phyloP scores from a whole-genome alignment of 1,140 invertebrate genomes.

The Drosophila novamexicana region DNA sequence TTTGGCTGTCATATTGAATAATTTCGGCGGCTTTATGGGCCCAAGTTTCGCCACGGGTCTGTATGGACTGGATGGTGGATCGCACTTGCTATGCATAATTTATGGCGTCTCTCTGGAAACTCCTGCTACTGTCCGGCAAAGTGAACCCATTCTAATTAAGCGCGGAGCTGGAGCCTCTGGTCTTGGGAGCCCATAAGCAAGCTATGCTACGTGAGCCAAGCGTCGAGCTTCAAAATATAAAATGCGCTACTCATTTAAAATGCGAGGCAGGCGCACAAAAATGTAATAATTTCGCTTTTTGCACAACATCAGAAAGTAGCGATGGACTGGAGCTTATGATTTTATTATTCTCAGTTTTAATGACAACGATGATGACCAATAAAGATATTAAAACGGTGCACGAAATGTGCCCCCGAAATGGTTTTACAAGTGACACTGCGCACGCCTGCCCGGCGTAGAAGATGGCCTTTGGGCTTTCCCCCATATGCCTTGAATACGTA shows the following conservation, averaged over 20 bases:
- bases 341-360: conserved; percentile 82
- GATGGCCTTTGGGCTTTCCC: conserved; percentile 56
- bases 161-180: conserved; percentile 25
- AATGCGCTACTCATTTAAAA: conserved; percentile 68
- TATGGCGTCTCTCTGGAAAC: conserved; percentile 64
- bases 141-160: conserved; percentile 82
- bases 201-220: conserved; percentile 52
- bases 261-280: conserved; percentile 69
- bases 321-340: conserved; percentile 61
- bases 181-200: conserved; percentile 35
- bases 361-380: conserved; percentile 81
- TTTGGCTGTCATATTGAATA: conserved; percentile 81
- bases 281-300: conserved; percentile 84
- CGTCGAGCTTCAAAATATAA: conserved; percentile 44
- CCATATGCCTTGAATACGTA: conserved; percentile 66
- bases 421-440: conserved; percentile 70
- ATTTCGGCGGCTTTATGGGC: conserved; percentile 62
- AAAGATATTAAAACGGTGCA: conserved; percentile 83
- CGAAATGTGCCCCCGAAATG: conserved; percentile 80
- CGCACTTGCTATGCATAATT: conserved; percentile 78
- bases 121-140: conserved; percentile 39
- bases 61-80: conserved; percentile 12
- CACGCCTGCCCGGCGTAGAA: conserved; percentile 17
- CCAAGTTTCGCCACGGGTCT: not conserved
- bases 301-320: conserved; percentile 57